These are phyloP conservation scores for Antrozous pallidus DNA, from an alignment of 2,797 vertebrate species.

Conservation along the genomic window DNA sequence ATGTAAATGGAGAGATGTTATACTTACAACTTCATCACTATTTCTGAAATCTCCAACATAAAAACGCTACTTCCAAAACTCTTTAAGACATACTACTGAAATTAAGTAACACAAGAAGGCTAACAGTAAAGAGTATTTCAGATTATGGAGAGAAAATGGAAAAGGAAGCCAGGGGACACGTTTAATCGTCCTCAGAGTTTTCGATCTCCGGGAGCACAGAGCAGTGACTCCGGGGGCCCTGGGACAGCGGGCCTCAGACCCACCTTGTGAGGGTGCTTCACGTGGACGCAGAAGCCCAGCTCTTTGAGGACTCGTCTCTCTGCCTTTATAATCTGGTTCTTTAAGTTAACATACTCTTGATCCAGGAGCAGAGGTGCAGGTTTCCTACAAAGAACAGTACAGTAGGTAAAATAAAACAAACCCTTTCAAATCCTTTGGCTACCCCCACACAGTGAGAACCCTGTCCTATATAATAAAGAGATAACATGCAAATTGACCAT, in stretches of 20 bases:
- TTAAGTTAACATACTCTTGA: slow-evolving; percentile 87
- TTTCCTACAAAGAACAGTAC: slow-evolving; percentile 79
- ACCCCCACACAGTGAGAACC: not conserved
- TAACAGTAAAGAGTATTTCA: accelerated
- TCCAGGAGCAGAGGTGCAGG: slow-evolving; percentile 86
- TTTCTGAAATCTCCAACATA: not conserved
- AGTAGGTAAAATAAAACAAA: not conserved
- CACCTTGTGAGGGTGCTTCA: slow-evolving; percentile 92
- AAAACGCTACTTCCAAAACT: not conserved
- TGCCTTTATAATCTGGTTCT: slow-evolving; percentile 90
- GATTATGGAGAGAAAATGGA: not conserved
- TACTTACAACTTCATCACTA: not conserved
- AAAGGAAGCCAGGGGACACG: not conserved
- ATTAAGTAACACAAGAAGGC: accelerated
- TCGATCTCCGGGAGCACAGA: not conserved
- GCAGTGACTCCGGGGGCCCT: accelerated
- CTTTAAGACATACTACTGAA: not conserved
- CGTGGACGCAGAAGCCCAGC: slow-evolving; percentile 90
- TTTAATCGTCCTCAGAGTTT: too few relatives aligned
- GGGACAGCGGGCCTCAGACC: not conserved
- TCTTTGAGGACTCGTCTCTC: slow-evolving; percentile 90
- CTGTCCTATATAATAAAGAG: too few relatives aligned
- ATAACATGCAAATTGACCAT: too few relatives aligned
- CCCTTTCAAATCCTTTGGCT: not conserved
- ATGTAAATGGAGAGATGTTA: not conserved